These are phyloP conservation scores for Epizoanthus fatuus DNA, from an alignment of 92 coral and sea anemone genomes.

Conservation along the genomic window DNA sequence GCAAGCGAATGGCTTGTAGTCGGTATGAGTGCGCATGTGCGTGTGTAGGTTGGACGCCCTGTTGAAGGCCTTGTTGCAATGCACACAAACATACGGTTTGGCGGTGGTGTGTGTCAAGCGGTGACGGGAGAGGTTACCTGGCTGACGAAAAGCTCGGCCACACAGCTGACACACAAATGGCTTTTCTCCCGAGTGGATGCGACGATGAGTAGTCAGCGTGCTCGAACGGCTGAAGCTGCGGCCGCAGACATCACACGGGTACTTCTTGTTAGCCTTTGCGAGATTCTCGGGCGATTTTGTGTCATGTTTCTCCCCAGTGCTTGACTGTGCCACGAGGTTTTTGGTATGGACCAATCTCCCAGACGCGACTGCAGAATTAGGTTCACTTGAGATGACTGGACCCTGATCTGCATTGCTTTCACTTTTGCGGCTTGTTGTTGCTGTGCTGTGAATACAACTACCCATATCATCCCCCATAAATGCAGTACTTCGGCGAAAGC, in stretches of 20 bases:
- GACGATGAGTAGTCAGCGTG: slow-evolving; percentile 76
- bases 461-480: too few species aligned
- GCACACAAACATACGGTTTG: slow-evolving; percentile 90
- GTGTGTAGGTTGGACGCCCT: slow-evolving; percentile 96
- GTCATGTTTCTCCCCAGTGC: neutral
- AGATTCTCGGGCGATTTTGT: neutral
- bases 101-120: slow-evolving; percentile 84
- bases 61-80: slow-evolving; percentile 93
- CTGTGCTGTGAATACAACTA: neutral
- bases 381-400: neutral
- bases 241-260: slow-evolving; percentile 81
- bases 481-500: neutral
- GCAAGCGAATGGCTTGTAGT: slow-evolving; percentile 91
- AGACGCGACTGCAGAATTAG: neutral
- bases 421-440: neutral
- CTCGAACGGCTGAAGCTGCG: slow-evolving; percentile 86
- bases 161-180: slow-evolving; percentile 80
- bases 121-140: slow-evolving; percentile 86
- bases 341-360: neutral
- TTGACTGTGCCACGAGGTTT: neutral
- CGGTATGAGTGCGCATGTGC: slow-evolving; percentile 95
- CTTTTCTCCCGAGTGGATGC: slow-evolving; percentile 85
- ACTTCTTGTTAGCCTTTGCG: slow-evolving; percentile 55
- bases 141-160: slow-evolving; percentile 86
- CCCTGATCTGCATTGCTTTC: neutral